Conservation (phyloP, 2,113 vertebrate species). For the Geococcyx californianus region DNA sequence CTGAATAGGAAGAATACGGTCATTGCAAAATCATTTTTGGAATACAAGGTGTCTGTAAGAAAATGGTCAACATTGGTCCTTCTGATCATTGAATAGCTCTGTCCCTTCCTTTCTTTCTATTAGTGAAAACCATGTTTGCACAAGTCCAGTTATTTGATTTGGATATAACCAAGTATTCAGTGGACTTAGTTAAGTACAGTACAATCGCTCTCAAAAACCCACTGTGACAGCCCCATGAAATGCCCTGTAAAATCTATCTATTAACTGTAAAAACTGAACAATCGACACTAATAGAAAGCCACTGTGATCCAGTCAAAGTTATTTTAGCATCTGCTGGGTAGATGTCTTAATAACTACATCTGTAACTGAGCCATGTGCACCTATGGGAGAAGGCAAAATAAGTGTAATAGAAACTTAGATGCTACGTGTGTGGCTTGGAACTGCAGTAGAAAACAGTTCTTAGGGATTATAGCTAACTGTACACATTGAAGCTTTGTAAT, state of each 20-base stretch:
- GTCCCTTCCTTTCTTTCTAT: not conserved
- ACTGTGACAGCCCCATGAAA: not conserved
- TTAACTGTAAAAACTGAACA: not conserved
- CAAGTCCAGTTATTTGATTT: not conserved
- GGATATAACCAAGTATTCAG: not conserved
- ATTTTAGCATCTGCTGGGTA: not conserved
- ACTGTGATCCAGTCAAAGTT: not conserved
- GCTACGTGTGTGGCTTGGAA: not conserved
- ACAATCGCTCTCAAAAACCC: not conserved
- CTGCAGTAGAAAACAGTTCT: not conserved
- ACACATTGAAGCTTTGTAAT: not conserved
- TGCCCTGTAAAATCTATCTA: not conserved
- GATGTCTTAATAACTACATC: not conserved
- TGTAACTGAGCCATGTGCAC: not conserved
- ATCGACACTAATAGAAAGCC: not conserved
- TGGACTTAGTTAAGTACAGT: not conserved
- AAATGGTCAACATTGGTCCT: not conserved
- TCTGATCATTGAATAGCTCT: not conserved
- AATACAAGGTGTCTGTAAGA: not conserved
- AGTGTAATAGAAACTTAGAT: not conserved
- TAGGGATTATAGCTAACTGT: not conserved
- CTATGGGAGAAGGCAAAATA: not conserved
- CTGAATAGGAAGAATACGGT: not conserved
- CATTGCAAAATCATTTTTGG: not conserved
- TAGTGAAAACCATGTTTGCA: not conserved